Evolutionary conservation across 2,888 invertebrate genomes (phyloP).

Genomic region (Lepidochrysops patricia): DNA sequence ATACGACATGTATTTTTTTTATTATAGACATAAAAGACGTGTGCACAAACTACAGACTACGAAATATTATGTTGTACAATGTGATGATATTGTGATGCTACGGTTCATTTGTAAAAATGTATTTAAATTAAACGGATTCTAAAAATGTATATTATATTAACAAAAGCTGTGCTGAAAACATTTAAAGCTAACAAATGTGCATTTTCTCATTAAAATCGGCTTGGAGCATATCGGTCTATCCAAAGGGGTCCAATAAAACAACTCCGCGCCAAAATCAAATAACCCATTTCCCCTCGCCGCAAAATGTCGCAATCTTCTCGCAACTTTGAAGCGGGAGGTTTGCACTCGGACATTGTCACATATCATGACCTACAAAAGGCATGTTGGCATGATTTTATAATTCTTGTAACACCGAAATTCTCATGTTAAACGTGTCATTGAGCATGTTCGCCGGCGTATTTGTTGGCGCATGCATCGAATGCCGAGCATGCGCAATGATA

Average conservation of each 20-base stretch:
- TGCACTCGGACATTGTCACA: neutral
- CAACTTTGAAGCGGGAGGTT: constrained; percentile 27
- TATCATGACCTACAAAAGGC: no score
- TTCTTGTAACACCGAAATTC: no score
- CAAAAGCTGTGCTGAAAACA: constrained; percentile 52
- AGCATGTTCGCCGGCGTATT: neutral
- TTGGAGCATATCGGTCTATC: constrained; percentile 14
- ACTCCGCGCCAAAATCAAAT: constrained; percentile 17
- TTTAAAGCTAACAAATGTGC: constrained; percentile 67
- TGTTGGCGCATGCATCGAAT: neutral
- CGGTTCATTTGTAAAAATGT: constrained; percentile 21
- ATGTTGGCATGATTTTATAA: no score
- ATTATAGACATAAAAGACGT: neutral
- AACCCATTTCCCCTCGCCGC: constrained; percentile 14
- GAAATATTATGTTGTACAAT: constrained; percentile 25
- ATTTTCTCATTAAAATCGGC: constrained; percentile 43
- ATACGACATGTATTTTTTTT: neutral
- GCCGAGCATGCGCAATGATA: no score
- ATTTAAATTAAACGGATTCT: constrained; percentile 28
- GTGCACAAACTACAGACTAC: neutral
- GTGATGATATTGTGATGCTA: constrained; percentile 64
- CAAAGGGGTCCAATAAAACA: constrained; percentile 8
- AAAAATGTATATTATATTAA: constrained; percentile 34
- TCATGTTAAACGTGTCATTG: neutral
- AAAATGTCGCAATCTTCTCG: constrained; percentile 21